Evolutionary conservation across 2,888 invertebrate genomes (phyloP).

Genomic region (Heliconius charithonia): DNA sequence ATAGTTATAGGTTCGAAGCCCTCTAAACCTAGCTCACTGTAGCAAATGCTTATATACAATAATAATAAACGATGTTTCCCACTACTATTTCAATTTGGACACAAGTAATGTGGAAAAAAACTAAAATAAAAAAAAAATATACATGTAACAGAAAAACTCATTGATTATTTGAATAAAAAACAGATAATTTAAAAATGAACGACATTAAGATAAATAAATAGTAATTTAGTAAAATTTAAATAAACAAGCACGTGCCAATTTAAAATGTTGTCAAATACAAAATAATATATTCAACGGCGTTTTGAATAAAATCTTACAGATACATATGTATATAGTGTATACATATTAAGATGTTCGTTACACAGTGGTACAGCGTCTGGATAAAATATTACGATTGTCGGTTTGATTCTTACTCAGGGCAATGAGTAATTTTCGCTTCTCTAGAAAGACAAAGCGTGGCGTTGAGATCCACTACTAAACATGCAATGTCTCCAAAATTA

Average conservation of each 20-base stretch:
- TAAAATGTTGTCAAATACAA: not conserved
- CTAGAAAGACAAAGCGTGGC: too few species aligned
- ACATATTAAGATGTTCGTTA: too few species aligned
- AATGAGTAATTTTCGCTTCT: not conserved
- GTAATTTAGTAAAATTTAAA: not conserved
- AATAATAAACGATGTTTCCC: not conserved
- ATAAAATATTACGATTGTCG: not conserved
- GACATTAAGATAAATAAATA: not conserved
- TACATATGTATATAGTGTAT: not conserved
- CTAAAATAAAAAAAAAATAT: not conserved
- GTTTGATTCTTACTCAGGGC: not conserved
- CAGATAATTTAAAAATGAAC: not conserved
- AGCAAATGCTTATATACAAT: not conserved
- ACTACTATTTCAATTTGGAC: not conserved
- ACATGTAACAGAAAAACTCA: not conserved
- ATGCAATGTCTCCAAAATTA: too few species aligned
- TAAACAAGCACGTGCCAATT: not conserved
- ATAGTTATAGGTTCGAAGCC: too few species aligned
- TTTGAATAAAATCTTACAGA: not conserved
- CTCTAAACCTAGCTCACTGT: too few species aligned
- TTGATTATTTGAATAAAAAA: not conserved
- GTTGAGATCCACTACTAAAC: too few species aligned
- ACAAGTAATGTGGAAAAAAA: too few species aligned
- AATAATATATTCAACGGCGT: not conserved
- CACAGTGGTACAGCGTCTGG: too few species aligned